Evolutionary conservation across 2,888 invertebrate species (phyloP), one percentile per base, ranked within the genome.

Genomic region (Aricia artaxerxes): DNA sequence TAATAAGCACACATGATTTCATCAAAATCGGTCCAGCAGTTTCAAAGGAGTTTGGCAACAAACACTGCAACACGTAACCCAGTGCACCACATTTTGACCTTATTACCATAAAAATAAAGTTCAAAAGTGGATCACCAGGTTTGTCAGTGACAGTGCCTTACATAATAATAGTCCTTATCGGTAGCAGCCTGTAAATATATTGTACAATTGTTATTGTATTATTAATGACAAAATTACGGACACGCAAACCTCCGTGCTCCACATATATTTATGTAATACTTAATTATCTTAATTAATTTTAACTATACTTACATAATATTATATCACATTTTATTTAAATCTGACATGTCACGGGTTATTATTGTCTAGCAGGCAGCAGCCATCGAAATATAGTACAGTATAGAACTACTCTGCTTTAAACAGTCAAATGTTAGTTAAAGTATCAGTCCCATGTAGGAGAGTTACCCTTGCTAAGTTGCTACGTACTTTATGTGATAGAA

Each of bases 171-270:
- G 49, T 57, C 44, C 44, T 44, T 76, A 57, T 53, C 76, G 4
- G 49, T 31, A 13, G 31, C 35, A 73, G 44, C 9, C 40, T 9
- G 44, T 76, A 53, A 76, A 57, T 57, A 76, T 75, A 75, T 76
- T 76, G 76, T 53, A 76, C 57, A 57, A 76, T 76, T 49, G 44
- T 73, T 75, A 49, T 75, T 75, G 49, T 57, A 76, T 76, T 76
- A 16, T 49, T 53, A 75, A 76, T 73, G 73, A 24, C 44, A 73
- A 44, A 44, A 73, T 73, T 73, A 73, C 40, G 53, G 57, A 57
- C 76, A 76, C 57, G 76, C 57, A 53, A 53, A 57, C 31, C 35
- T 13, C 53, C 16, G 53, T 53, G 76, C 6, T 16, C 76, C 7
- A 57, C 75, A 49, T 49, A 49, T 6, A 73, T 73, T 11, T 24